Conservation (phyloP, 2,888 invertebrate genomes). For the Erebia aethiops region DNA sequence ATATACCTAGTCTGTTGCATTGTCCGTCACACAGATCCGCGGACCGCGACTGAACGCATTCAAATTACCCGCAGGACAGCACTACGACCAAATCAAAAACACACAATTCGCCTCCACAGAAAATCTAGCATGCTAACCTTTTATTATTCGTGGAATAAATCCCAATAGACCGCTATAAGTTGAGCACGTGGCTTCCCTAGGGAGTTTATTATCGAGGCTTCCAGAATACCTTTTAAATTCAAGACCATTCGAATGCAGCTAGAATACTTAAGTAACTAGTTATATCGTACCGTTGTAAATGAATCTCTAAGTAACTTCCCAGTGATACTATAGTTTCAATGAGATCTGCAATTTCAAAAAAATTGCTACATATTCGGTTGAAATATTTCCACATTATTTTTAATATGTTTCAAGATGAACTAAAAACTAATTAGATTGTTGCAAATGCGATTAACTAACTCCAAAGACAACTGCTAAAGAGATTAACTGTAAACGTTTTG, state of each 20-base stretch:
- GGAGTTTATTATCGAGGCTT: conserved; percentile 14
- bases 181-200: neutral
- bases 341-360: conserved; percentile 6
- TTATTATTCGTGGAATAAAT: neutral
- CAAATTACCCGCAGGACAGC: no score
- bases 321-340: neutral
- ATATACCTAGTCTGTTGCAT: no score
- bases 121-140: neutral
- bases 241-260: conserved; percentile 12
- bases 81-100: no score
- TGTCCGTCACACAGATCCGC: no score
- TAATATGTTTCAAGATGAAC: neutral
- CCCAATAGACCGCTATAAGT: conserved; percentile 5
- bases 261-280: conserved; percentile 7
- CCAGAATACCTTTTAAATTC: conserved; percentile 4
- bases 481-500: no score
- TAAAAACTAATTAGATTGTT: no score
- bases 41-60: no score
- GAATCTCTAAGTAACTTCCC: conserved; percentile 1
- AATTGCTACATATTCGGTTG: neutral
- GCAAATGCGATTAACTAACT: no score
- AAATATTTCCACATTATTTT: neutral
- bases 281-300: neutral
- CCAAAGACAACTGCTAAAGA: no score
- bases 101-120: neutral